A percentile compares a stretch with the other conserved stretches of the same genome.
Evolutionary conservation across 2,888 invertebrate species (phyloP).

Genomic region (Mactromeris polynyma): DNA sequence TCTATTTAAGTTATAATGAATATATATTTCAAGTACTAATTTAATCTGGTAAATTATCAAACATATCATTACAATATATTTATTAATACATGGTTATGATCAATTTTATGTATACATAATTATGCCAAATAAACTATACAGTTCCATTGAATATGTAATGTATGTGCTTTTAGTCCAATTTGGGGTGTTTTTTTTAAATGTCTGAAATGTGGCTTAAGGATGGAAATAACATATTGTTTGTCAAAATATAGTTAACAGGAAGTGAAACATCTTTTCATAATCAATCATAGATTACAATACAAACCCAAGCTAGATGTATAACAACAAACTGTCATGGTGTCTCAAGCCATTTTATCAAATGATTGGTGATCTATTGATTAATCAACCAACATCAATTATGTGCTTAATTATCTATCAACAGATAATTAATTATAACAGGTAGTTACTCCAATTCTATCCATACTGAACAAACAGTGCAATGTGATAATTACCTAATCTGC

Average conservation of each 20-base stretch:
- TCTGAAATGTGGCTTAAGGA: background rate
- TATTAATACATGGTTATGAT: no score
- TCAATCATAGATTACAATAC: constrained; percentile 21
- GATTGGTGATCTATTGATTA: constrained; percentile 15
- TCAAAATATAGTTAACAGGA: background rate
- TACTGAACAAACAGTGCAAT: constrained; percentile 27
- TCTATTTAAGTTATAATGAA: no score
- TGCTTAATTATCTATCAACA: constrained; percentile 28
- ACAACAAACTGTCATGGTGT: constrained; percentile 42
- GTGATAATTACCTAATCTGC: constrained; percentile 28
- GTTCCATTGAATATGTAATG: no score
- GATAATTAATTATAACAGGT: constrained; percentile 41
- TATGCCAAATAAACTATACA: no score
- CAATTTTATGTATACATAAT: no score
- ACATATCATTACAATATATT: no score
- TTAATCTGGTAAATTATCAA: no score
- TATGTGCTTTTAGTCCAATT: no score
- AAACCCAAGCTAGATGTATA: constrained; percentile 29
- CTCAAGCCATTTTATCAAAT: constrained; percentile 34
- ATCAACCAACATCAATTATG: constrained; percentile 20
- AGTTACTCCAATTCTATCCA: constrained; percentile 12
- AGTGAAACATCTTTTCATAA: background rate
- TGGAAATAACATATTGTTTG: background rate
- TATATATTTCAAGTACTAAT: no score
- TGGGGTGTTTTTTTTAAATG: background rate